Conservation (phyloP, 2,888 invertebrate genomes). For the Frankliniella fusca region DNA sequence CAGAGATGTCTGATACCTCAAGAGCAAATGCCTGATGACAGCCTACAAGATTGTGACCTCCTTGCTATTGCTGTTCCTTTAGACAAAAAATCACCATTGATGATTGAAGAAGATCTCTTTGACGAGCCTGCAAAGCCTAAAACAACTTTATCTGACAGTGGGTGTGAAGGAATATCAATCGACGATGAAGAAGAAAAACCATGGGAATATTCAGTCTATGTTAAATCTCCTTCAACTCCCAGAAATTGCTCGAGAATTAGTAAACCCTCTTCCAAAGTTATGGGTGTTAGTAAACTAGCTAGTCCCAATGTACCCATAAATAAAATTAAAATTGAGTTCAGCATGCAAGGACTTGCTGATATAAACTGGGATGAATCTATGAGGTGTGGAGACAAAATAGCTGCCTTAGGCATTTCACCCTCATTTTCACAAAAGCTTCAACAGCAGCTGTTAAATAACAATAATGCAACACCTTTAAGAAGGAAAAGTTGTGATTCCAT, state of each 20-base stretch:
- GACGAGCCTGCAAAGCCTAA: background rate
- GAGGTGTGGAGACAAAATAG: background rate
- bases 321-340: background rate
- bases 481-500: background rate
- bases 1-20: background rate
- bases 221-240: background rate
- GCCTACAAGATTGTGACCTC: background rate
- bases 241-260: background rate
- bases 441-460: background rate
- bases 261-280: background rate
- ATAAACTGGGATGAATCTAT: conserved; percentile 10
- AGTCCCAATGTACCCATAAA: background rate
- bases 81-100: background rate
- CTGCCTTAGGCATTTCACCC: background rate
- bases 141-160: background rate
- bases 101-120: background rate
- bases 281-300: background rate
- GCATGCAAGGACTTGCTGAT: background rate
- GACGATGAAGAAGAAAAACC: conserved; percentile 9
- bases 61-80: background rate
- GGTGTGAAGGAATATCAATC: background rate
- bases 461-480: background rate
- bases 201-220: background rate
- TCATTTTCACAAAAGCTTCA: background rate
- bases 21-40: background rate